Evolutionary conservation across 2,113 vertebrate genomes (phyloP), one percentile per base, ranked within the genome.

Genomic region (Callionymus lyra): DNA sequence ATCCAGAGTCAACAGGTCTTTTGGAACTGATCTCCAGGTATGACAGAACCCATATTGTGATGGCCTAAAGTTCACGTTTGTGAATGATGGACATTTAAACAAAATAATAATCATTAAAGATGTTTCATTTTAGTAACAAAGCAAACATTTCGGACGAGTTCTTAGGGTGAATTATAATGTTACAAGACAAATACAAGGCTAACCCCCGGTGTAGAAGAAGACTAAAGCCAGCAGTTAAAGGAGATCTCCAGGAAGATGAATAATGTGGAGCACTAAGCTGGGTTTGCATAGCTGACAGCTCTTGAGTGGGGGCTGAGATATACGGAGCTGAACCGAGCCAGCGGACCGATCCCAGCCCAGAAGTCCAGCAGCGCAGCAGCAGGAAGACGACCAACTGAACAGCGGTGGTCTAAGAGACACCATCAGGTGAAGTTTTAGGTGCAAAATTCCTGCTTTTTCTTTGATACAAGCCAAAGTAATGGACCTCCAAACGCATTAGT

Each of bases 221-320:
- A 56, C 11, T 41, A 17, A 27, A 66, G 44, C 45, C 57, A 49
- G 39, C 19, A 45, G 14, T 37, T 50, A 41, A 59, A 51, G 47
- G 49, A 63, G 41, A 34, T 60, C 53, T 44, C 49, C 8, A 16
- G 50, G 53, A 33, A 63, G 68, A 71, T 53, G 32, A 63, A 69
- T 44, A 31, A 40, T 41, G 46, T 50, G 65, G 60, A 63, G 59
- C 47, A 61, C 62, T 71, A 47, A 60, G 63, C 53, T 12, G 51
- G 46, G 21, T 57, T 44, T n/a, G 62, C 56, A 59, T n/a, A 42
- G 47, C 57, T 66, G 58, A 46, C 43, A 41, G 53, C 68, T 51
- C 46, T 45, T 42, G 56, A 67, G 73, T 49, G 66, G 66, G 56
- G 52, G 53, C 53, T 56, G 62, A 66, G 50, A 64, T 61, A 63